Conservation (phyloP, 53 echinoderm and acorn worm species). For the Echinometra lucunter region DNA sequence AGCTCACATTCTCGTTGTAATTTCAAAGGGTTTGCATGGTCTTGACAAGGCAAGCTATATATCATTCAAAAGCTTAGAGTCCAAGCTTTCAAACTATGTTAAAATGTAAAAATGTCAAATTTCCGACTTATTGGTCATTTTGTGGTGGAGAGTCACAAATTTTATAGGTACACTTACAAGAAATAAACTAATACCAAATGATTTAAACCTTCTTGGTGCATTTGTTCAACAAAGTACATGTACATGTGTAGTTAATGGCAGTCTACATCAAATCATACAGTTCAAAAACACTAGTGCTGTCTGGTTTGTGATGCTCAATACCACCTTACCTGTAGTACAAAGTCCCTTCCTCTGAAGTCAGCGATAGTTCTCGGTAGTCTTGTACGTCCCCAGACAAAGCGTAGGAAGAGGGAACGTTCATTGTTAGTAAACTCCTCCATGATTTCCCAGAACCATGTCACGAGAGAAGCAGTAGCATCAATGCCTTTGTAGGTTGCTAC, state of each 20-base stretch:
- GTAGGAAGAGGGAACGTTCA: slow-evolving; percentile 92
- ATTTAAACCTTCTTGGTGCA: too few species aligned
- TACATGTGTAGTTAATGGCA: neutral
- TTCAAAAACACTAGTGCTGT: neutral
- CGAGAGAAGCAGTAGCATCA: slow-evolving; percentile 84
- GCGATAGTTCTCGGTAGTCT: slow-evolving; percentile 96
- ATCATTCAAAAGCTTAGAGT: too few species aligned
- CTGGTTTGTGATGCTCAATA: neutral
- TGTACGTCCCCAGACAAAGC: slow-evolving; percentile 97
- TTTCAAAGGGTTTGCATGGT: too few species aligned
- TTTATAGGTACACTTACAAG: too few species aligned
- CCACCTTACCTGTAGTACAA: slow-evolving; percentile 91
- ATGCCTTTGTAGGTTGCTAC: slow-evolving; percentile 98
- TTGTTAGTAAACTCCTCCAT: slow-evolving; percentile 98
- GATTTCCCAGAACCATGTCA: slow-evolving; percentile 99
- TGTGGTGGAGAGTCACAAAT: too few species aligned
- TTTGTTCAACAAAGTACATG: too few species aligned
- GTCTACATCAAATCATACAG: neutral
- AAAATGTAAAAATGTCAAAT: too few species aligned
- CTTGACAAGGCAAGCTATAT: too few species aligned
- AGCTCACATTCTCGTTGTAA: too few species aligned
- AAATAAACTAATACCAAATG: too few species aligned
- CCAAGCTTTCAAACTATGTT: too few species aligned
- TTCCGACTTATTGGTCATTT: too few species aligned
- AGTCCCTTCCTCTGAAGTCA: slow-evolving; percentile 95